phyloP scores from a whole-genome alignment of 2,113 vertebrate genomes.

The Girardinichthys multiradiatus region DNA sequence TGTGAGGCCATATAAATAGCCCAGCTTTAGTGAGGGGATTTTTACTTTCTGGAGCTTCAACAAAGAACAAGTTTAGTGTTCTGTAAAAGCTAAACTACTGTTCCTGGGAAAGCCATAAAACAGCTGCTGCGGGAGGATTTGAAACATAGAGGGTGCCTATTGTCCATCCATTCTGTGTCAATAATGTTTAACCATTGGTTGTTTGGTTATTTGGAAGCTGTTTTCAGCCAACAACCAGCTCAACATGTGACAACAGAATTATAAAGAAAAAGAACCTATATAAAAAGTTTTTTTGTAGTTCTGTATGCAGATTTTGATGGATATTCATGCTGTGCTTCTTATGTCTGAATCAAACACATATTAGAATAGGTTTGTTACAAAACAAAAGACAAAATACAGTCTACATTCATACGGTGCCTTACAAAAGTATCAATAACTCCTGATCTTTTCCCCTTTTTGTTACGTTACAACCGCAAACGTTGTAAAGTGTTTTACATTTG shows the following conservation, averaged over 20 bases:
- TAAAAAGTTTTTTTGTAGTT: constrained; percentile 22
- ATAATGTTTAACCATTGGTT: constrained; percentile 20
- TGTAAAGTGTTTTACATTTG: not conserved
- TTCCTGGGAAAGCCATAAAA: constrained; percentile 52
- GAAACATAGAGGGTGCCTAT: constrained; percentile 28
- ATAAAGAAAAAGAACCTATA: constrained; percentile 7
- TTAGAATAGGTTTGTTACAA: not conserved
- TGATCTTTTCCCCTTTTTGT: not conserved
- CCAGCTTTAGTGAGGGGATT: not conserved
- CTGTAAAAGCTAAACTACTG: constrained; percentile 47
- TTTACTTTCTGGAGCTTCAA: constrained; percentile 28
- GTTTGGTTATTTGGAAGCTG: constrained; percentile 31
- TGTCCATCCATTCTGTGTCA: constrained; percentile 41
- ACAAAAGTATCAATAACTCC: too few species aligned
- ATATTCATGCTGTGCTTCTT: not conserved
- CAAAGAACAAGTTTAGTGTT: constrained; percentile 50
- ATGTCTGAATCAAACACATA: not conserved
- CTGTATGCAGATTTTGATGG: not conserved
- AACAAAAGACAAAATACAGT: too few species aligned
- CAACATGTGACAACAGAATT: constrained; percentile 32
- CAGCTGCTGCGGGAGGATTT: constrained; percentile 46
- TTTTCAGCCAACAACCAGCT: constrained; percentile 17
- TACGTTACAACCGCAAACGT: not conserved
- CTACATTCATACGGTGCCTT: not conserved
- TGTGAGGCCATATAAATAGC: constrained; percentile 14